Conservation (phyloP, 2,797 vertebrate genomes). For the Eremophila alpestris region DNA sequence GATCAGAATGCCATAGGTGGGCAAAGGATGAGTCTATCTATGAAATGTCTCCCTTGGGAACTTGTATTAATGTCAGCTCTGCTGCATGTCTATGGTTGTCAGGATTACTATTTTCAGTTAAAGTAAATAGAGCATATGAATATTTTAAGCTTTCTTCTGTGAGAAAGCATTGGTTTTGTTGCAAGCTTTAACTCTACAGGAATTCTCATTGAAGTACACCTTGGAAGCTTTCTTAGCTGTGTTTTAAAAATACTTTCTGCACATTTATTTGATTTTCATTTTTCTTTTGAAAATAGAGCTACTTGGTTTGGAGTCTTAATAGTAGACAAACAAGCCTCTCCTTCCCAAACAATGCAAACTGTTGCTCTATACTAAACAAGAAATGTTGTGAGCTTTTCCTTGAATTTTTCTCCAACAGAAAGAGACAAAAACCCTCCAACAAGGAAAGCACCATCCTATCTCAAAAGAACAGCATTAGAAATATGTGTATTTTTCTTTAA, state of each 20-base stretch:
- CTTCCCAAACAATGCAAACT: conserved; percentile 68
- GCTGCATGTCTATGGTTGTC: background rate
- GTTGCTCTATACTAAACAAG: conserved; percentile 71
- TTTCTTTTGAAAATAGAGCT: background rate
- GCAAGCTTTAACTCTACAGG: background rate
- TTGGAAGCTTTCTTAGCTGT: background rate
- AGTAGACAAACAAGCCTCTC: background rate
- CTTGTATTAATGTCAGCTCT: background rate
- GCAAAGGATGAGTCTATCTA: background rate
- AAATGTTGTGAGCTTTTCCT: conserved; percentile 59
- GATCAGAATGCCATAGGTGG: background rate
- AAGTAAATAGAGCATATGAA: background rate
- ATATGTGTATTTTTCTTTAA: background rate
- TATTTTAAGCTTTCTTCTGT: conserved; percentile 40
- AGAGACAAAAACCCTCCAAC: background rate
- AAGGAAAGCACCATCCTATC: background rate
- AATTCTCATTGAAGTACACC: background rate
- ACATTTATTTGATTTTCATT: background rate
- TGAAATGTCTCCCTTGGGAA: background rate
- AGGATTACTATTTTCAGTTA: conserved; percentile 34
- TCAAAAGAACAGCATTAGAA: background rate
- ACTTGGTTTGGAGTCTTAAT: conserved; percentile 47
- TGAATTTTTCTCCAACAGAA: conserved; percentile 58
- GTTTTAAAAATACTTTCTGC: background rate
- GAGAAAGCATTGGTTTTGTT: background rate